Evolutionary conservation across 92 coral and sea anemone species (phyloP).

Genomic region (Palythoa grandiflora): DNA sequence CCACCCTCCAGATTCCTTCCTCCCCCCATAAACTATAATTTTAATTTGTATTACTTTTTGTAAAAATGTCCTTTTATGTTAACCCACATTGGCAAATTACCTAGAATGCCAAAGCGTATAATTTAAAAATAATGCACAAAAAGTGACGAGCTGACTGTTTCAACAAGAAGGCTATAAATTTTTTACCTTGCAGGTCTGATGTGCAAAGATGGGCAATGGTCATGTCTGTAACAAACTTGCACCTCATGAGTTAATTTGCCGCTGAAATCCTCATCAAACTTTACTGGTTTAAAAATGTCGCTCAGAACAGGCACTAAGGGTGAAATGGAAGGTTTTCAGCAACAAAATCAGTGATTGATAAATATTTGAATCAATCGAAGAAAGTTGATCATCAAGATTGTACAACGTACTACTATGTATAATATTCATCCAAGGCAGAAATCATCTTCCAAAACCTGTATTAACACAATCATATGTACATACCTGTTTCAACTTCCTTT

Average conservation of each 20-base stretch:
- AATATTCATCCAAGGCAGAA: no score
- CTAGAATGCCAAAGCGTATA: no score
- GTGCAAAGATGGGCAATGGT: conserved; percentile 91
- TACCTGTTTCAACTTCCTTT: conserved; percentile 80
- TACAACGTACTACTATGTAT: no score
- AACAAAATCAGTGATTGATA: neutral
- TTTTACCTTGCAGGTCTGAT: conserved; percentile 90
- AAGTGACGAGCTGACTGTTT: neutral
- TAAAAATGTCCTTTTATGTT: neutral
- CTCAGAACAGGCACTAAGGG: conserved; percentile 73
- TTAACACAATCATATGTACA: neutral
- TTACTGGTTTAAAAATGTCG: conserved; percentile 79
- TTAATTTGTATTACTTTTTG: no score
- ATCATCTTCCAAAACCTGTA: no score
- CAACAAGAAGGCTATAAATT: neutral
- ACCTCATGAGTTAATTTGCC: conserved; percentile 82
- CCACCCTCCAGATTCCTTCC: no score
- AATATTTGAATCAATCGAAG: no score
- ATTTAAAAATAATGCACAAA: no score
- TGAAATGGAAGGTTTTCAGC: neutral
- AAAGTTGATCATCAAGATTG: no score
- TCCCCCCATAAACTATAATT: no score
- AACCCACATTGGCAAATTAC: neutral
- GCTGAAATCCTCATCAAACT: conserved; percentile 68
- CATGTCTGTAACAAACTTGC: conserved; percentile 91